Evolutionary conservation across 2,888 invertebrate genomes (phyloP).

Genomic region (Calameuta filiformis): DNA sequence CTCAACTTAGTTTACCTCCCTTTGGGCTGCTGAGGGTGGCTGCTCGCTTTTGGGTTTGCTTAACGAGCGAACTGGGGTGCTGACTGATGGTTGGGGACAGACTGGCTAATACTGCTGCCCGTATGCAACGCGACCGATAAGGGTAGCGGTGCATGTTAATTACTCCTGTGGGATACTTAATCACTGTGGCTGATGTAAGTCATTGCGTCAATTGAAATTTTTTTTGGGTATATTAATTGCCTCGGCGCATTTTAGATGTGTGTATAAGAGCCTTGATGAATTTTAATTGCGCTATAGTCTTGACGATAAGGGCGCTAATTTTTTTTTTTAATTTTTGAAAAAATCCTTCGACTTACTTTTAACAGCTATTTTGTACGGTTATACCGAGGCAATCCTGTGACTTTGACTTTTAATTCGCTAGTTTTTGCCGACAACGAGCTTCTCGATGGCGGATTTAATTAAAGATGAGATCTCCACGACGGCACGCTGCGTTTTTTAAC

Average conservation of each 20-base stretch:
- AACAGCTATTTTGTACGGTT: background rate
- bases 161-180: conserved; percentile 34
- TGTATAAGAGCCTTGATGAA: background rate
- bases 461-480: conserved; percentile 55
- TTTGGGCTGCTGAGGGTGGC: conserved; percentile 18
- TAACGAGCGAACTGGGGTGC: conserved; percentile 29
- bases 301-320: background rate
- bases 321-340: background rate
- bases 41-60: conserved; percentile 28
- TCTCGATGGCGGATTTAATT: conserved; percentile 55
- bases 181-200: conserved; percentile 30
- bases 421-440: background rate
- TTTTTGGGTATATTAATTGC: background rate
- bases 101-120: conserved; percentile 12
- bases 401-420: background rate
- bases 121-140: conserved; percentile 30
- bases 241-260: background rate
- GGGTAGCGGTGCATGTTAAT: conserved; percentile 40
- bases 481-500: conserved; percentile 52
- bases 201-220: conserved; percentile 16
- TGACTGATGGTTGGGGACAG: conserved; percentile 19
- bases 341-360: background rate
- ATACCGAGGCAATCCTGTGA: background rate
- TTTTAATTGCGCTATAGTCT: background rate
- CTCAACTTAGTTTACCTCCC: background rate